Conservation (phyloP, 92 coral and sea anemone species). For the Phymanthus crucifer region DNA sequence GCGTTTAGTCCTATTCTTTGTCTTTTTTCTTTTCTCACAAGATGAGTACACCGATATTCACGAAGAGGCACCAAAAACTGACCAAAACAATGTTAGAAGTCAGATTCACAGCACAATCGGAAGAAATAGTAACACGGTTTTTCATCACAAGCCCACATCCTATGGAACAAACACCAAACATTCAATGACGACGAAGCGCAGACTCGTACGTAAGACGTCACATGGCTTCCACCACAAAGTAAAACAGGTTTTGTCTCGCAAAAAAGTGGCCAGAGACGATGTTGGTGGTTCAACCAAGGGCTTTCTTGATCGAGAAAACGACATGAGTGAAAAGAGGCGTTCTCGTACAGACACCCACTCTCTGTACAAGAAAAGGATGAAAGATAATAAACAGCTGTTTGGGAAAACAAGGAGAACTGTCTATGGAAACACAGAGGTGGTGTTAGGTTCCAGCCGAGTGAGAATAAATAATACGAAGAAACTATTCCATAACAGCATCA, state of each 20-base stretch:
- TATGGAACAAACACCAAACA: neutral
- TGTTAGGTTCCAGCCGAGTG: neutral
- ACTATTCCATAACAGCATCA: neutral
- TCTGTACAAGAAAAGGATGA: neutral
- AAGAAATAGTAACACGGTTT: neutral
- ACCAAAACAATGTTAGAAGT: neutral
- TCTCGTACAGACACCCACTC: neutral
- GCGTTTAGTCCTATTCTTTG: neutral
- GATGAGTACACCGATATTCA: neutral
- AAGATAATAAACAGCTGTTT: neutral
- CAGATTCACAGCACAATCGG: neutral
- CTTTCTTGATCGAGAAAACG: neutral
- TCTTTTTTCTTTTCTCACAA: neutral
- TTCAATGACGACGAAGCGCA: neutral
- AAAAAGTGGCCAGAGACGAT: neutral
- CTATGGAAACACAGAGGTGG: neutral
- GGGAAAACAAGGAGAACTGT: neutral
- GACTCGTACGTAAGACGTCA: neutral
- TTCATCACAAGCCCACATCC: neutral
- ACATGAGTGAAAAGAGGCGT: neutral
- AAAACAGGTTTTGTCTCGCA: neutral
- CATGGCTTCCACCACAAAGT: neutral
- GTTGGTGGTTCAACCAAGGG: neutral
- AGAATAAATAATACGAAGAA: neutral
- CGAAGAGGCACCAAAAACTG: neutral